phyloP scores from a whole-genome alignment of 2,888 invertebrate species.

The Dasysyrphus tricinctus region DNA sequence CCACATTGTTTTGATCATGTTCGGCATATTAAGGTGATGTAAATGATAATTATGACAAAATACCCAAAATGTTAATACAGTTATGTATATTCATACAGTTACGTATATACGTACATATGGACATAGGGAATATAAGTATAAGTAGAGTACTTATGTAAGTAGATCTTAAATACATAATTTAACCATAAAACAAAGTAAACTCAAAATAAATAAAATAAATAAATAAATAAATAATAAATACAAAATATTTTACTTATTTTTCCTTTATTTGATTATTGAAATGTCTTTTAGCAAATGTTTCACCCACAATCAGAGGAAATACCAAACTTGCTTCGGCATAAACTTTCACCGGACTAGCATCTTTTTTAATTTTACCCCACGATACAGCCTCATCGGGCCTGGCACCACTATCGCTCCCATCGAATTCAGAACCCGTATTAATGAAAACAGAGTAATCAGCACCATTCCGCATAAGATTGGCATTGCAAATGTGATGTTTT shows the following conservation, averaged over 20 bases:
- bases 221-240: too few relatives aligned
- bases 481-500: conserved; percentile 99
- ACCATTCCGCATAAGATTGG: conserved; percentile 99
- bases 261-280: conserved; percentile 75
- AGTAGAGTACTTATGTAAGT: too few relatives aligned
- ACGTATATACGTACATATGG: too few relatives aligned
- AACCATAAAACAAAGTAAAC: not conserved
- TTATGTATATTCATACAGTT: too few relatives aligned
- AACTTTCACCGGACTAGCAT: conserved; percentile 95
- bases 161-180: not conserved
- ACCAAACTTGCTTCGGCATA: conserved; percentile 97
- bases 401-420: conserved; percentile 99
- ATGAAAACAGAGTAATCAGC: conserved; percentile 97
- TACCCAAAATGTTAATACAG: too few relatives aligned
- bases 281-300: conserved; percentile 95
- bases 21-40: too few relatives aligned
- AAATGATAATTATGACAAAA: too few relatives aligned
- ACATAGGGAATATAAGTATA: too few relatives aligned
- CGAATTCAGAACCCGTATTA: conserved; percentile 97
- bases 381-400: conserved; percentile 99
- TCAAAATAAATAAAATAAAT: too few relatives aligned
- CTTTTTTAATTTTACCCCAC: conserved; percentile 98
- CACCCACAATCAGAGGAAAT: conserved; percentile 96
- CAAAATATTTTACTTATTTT: not conserved
- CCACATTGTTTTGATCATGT: too few relatives aligned